phyloP scores from a whole-genome alignment of 2,797 vertebrate genomes.

The Phrynocephalus guinanensis region DNA sequence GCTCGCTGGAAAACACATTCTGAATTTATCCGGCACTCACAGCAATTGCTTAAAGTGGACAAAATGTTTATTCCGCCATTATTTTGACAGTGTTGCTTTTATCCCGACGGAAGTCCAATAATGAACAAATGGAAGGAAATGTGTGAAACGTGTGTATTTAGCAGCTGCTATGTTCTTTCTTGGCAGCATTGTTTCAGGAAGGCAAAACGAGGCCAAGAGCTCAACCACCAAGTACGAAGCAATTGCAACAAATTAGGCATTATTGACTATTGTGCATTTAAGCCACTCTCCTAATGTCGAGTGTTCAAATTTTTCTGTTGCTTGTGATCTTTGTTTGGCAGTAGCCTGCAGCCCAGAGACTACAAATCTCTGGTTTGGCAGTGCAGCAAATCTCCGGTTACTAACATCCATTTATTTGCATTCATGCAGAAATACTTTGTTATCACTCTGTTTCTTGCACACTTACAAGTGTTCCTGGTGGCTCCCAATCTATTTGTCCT shows the following conservation, averaged over 20 bases:
- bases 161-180: constrained; percentile 54
- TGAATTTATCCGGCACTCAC: constrained; percentile 63
- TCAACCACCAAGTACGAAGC: constrained; percentile 35
- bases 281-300: background rate
- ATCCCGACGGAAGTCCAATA: constrained; percentile 57
- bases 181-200: constrained; percentile 52
- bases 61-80: constrained; percentile 69
- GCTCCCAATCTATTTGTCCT: no score
- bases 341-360: no score
- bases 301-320: constrained; percentile 13
- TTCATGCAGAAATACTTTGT: background rate
- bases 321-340: constrained; percentile 1
- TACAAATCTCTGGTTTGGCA: no score
- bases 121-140: constrained; percentile 55
- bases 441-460: background rate
- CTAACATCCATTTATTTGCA: background rate
- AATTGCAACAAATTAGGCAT: constrained; percentile 55
- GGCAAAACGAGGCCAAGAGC: constrained; percentile 31
- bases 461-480: background rate
- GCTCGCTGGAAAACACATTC: constrained; percentile 60
- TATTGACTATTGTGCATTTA: constrained; percentile 42
- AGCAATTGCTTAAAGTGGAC: constrained; percentile 63
- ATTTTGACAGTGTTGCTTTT: constrained; percentile 65
- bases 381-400: background rate
- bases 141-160: constrained; percentile 20